Base-by-base conservation (phyloP, 2,113 vertebrate species). In the Salvator merianae region DNA sequence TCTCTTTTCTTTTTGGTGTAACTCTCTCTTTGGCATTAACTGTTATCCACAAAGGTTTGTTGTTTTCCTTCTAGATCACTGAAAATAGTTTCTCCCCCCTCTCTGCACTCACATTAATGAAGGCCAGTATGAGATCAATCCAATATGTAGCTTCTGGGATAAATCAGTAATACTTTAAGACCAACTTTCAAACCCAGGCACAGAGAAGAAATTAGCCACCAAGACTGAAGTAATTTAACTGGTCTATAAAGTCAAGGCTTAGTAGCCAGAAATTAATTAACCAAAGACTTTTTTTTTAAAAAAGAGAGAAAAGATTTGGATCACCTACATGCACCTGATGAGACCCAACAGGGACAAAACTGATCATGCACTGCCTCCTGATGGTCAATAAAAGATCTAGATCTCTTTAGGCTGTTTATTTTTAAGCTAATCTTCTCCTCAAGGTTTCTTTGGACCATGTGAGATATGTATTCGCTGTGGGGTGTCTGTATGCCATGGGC, bases 41-140 rank as follows among this genome's bases (percentile, higher is more conserved):
- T 40, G 55, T 5, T 32, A 59, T 55, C 77, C 1, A 16, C 34
- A 68, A 69, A 68, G 53, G 28, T 1, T 30, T 9, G 43, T 18
- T 14, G 43, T 12, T 20, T 24, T 59, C 71, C 34, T 79, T 1
- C 0, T 0, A 2, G 73, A 10, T 14, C 50, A 36, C 3, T 53
- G n/a, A 50, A 66, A 18, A 1, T 0, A 75, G 16, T 53, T 14
- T 9, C 3, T 13, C 3, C 20, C 62, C 62, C 7, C 62, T 26
- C 62, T 59, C 0, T 12, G 2, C 5, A 28, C 28, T 3, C 22
- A 34, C 83, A 8, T 43, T 78, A 86, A 69, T 78, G 86, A 38
- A 3, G 1, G 72, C 20, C n/a, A 77, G 66, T 74, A 38, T 53
- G 77, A 86, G n/a, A 81, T 47, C 32, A 30, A 86, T 43, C 63